Evolutionary conservation across 2,113 vertebrate genomes (phyloP), one percentile per base, ranked within the genome.

Genomic region (Naja naja): DNA sequence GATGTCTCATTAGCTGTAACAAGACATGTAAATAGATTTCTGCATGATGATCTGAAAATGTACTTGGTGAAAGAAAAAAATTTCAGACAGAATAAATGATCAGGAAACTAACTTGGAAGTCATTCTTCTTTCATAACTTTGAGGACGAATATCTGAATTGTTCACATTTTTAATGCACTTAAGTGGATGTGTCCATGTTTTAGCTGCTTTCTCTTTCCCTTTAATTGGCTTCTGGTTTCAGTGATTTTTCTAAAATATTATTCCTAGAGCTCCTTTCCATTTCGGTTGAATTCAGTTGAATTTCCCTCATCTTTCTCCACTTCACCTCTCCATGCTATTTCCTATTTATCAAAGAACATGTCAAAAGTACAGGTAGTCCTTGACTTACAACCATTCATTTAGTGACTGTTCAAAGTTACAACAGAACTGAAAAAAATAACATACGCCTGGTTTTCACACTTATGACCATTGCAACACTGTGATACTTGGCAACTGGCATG

Each of bases 1-100:
- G 97, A 98, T 97, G 94, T 96, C 96, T 95, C 97, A 97, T 97
- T 97, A 98, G 94, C 93, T 94, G 96, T 97, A 97, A 98, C 96
- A 96, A 98, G 95, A 93, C 95, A 95, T 20, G 94, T 94, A 95
- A 95, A 90, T 94, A 95, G 94, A 97, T 94, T 92, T 93, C 95
- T 92, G 85, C 93, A 92, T 52, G 85, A 14, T 91, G 95, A 95
- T 95, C 95, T 92, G 94, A 93, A 90, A 94, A 91, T 34, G 93
- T 91, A 95, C 56, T 47, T 88, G 93, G 91, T 69, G 86, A 47
- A 20, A 16, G 22, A 16, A 45, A 54, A 96, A 95, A 96, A 94
- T 96, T 93, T 89, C 95, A 92, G 90, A 94, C 90, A 94, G 96
- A 96, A 96, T 96, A 97, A 97, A 97, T 96, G 92, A 97, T 95